These are phyloP conservation scores for Dendronephthya gigantea DNA, from an alignment of 64 coral and sea anemone genomes.

Conservation along the genomic window DNA sequence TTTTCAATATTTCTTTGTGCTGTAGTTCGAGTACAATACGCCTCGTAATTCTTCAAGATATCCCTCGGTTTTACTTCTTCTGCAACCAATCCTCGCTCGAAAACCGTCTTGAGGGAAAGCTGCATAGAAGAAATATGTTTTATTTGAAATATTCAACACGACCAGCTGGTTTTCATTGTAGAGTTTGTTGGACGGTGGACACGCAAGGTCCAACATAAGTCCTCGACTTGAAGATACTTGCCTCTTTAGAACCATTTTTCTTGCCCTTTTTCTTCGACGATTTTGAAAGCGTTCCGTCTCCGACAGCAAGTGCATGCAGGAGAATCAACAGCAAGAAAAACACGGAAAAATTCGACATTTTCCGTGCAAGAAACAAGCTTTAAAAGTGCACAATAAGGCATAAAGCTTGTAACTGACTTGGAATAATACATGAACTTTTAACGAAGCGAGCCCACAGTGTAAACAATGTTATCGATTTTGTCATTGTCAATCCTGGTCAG, in stretches of 20 bases:
- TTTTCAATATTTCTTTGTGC: slow-evolving; percentile 56
- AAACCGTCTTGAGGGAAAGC: slow-evolving; percentile 53
- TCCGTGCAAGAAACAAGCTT: not conserved
- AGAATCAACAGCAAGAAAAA: not conserved
- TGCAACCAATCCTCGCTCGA: slow-evolving; percentile 60
- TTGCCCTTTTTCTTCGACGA: not conserved
- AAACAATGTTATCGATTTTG: not conserved
- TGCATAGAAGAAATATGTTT: not conserved
- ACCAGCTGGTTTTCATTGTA: not conserved
- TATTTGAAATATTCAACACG: not conserved
- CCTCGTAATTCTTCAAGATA: slow-evolving; percentile 67
- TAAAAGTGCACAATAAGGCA: not conserved
- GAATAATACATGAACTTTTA: not conserved
- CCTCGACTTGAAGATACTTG: too few relatives aligned
- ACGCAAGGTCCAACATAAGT: too few relatives aligned
- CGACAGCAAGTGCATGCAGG: not conserved
- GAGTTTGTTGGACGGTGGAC: not conserved
- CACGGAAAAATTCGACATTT: not conserved
- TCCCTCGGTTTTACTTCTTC: slow-evolving; percentile 63
- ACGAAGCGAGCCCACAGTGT: not conserved
- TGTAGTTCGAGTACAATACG: slow-evolving; percentile 42
- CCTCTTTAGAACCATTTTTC: not conserved
- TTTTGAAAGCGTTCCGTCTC: not conserved
- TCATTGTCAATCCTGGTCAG: not conserved
- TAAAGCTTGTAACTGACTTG: not conserved